phyloP scores from a whole-genome alignment of 2,797 vertebrate genomes.

The Premnoplex brunnescens region DNA sequence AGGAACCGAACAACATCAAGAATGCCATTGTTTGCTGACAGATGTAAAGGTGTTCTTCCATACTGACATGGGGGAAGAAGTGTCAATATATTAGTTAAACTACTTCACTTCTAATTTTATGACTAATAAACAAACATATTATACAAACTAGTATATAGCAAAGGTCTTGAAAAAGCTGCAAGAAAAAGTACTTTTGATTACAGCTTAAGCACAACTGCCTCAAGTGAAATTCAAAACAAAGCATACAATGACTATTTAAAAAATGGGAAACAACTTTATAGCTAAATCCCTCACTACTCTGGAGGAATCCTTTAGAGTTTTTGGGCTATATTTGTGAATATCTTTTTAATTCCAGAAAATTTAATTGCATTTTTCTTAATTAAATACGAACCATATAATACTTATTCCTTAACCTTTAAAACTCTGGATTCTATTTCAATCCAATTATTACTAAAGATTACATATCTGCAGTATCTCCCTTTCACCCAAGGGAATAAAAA shows the following conservation, averaged over 20 bases:
- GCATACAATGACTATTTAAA: neutral
- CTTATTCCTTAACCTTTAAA: neutral
- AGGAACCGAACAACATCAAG: conserved; percentile 93
- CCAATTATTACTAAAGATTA: neutral
- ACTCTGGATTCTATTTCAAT: neutral
- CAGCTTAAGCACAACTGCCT: neutral
- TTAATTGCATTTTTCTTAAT: neutral
- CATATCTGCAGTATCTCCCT: neutral
- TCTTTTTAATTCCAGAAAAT: neutral
- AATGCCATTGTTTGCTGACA: conserved; percentile 91
- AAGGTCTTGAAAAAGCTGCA: neutral
- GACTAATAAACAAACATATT: neutral
- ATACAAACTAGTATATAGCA: neutral
- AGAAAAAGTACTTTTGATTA: neutral
- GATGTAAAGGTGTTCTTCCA: conserved; percentile 90
- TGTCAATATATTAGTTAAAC: neutral
- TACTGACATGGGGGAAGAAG: conserved; percentile 74
- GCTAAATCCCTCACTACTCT: neutral
- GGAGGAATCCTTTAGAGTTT: neutral
- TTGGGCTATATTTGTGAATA: neutral
- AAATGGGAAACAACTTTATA: neutral
- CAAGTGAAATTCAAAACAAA: neutral
- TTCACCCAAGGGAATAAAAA: neutral
- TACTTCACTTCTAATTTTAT: neutral
- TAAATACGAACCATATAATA: neutral